Base-by-base conservation (phyloP, 2,797 vertebrate species). In the Peromyscus aztecus region DNA sequence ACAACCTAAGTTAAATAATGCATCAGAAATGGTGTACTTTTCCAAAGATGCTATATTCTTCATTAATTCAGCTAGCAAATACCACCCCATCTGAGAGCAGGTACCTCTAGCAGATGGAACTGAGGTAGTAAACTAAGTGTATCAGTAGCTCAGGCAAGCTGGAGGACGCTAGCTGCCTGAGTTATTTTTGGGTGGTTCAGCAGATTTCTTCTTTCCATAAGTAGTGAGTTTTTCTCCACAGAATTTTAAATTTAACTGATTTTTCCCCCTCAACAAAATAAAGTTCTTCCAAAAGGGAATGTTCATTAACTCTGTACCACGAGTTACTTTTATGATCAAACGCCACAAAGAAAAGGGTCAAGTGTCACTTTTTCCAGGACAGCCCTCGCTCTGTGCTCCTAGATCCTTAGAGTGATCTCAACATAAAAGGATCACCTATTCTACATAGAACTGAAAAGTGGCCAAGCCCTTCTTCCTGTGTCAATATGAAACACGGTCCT, bases 91-190 rank as follows among this genome's bases (percentile, higher is more conserved):
- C 97, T 98, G 98, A 98, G 98, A 97, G 97, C 98, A 99, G 98
- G 98, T 98, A 98, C 95, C 97, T 98, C 98, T 98, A 98, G 98
- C 98, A 98, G 98, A 98, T 98, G 98, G 98, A 97, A 91, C 84
- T 76, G 93, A 98, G 98, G 98, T 97, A 98, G 98, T 98, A 98
- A 98, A 98, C 0, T 71, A 91, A 97, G 96, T 97, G 93, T 96
- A 98, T 98, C 98, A 95, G 96, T 96, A 94, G 95, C 97, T 97
- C 97, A 95, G 98, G 97, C 98, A 98, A 97, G 98, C 98, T 98
- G 98, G 97, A 97, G 96, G 98, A 96, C 97, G 97, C 89, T 98
- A 98, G 97, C 98, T 97, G 97, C 98, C 98, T 78, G 97, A 98
- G 98, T 98, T 99, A 99, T 99, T 99, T 98, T 98, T 94, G 98